Base-by-base conservation (phyloP, 2,888 invertebrate species). In the Ennomos fuscantarius region DNA sequence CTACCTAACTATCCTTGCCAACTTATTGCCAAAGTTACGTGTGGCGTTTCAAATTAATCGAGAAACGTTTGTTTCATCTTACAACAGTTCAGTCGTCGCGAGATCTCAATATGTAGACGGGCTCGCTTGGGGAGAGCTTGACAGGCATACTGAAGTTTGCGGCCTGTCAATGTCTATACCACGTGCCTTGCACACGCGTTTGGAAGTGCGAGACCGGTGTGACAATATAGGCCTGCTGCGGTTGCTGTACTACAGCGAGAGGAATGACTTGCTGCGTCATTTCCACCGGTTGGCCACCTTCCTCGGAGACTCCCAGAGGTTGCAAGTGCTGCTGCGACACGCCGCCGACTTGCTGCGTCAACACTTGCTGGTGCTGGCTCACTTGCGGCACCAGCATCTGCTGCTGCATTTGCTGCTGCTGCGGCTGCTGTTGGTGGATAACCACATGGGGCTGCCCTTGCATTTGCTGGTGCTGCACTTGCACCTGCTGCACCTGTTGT, bases 241-340 rank as follows among this genome's bases (percentile, higher is more conserved):
- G 94, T 65, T 94, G 93, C 61, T 93, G 94, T 0, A 94, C 93
- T 31, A 94, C 94, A 9, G 94, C 94, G 34, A 94, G 75, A 0
- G 94, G 94, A 63, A 94, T 94, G 8, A 94, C 94, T 78, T 94
- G 94, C 68, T 94, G 94, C 9, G 93, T 91, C 84, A 94, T 94
- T 68, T 94, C 93, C 49, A 94, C 92, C 2, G 87, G 93, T 74
- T 94, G 94, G 0, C 86, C 89, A 8, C 80, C 83, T 54, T 92
- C 92, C 60, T 89, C 93, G 0, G 87, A 84, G 40, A 92, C 91
- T 40, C 92, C 93, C 13, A 92, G 82, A 1, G 91, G 82, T 58
- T 93, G 92, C 57, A 93, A 89, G 60, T 93, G 92, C 69, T 93
- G 90, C 63, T 89, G 87, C 1, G 86, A 62, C n/a, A 89, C 85